Base-by-base conservation (phyloP, 2,888 invertebrate species). In the Nemotelus pantherinus region DNA sequence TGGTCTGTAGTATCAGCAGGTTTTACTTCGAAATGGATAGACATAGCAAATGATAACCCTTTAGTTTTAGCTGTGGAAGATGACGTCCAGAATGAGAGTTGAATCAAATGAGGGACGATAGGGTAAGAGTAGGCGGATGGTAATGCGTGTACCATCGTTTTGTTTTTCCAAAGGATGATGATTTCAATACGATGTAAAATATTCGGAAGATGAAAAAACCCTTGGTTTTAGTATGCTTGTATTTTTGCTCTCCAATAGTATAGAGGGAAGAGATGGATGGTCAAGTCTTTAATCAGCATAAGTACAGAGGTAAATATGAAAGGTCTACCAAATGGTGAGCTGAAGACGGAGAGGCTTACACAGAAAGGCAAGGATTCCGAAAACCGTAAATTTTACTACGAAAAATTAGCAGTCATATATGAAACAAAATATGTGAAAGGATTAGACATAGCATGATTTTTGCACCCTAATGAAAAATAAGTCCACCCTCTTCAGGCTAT, bases 241-340 rank as follows among this genome's bases (percentile, higher is more conserved):
- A 25, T 25, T 25, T 25, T 25, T 25, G 25, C 25, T 25, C 25
- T 25, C 25, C 25, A 25, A 25, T 25, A 25, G 25, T 1, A 25
- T 25, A 1, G 25, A 25, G 25, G 25, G 25, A 25, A 72, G 74
- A 67, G 77, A 78, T 77, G 77, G 77, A 78, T 78, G 78, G 78
- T 78, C 78, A 78, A 78, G 78, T 78, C 78, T 78, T 78, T 78
- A 78, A 78, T 79, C 79, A 79, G 79, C 63, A 55, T 76, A 79
- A 77, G 77, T 77, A 77, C 41, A 50, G 47, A 78, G 65, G 76
- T n/a, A 55, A 71, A 48, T 53, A 67, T 45, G 63, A 39, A 5
- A 50, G n/a, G 60, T 47, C 41, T 45, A 67, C 25, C 25, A 4
- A 10, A 25, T 58, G n/a, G n/a, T 58, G 58, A 25, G 58, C 25